These are phyloP conservation scores for Leptestheria dahalacensis DNA, from an alignment of 1,140 invertebrate species.

Conservation along the genomic window DNA sequence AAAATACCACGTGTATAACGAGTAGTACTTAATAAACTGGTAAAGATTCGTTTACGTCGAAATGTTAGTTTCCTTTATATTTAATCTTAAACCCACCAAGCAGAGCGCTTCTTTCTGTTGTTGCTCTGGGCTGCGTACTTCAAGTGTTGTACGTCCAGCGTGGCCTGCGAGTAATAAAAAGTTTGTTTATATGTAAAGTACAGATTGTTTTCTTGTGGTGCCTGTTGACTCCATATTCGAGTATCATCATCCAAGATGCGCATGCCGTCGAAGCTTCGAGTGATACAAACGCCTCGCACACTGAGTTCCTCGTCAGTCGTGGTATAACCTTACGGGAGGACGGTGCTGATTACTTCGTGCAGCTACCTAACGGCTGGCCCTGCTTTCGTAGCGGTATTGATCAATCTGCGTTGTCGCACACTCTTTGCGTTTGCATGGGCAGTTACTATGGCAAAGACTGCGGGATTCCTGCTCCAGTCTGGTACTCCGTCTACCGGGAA, in stretches of 20 bases:
- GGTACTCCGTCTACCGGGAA: slow-evolving; percentile 16
- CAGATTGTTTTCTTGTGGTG: not conserved
- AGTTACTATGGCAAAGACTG: slow-evolving; percentile 21
- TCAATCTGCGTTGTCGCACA: too few relatives aligned
- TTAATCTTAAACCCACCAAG: too few relatives aligned
- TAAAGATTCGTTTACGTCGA: too few relatives aligned
- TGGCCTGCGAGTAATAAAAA: too few relatives aligned
- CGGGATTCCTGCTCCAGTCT: slow-evolving; percentile 21
- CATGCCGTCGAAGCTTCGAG: not conserved
- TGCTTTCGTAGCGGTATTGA: not conserved
- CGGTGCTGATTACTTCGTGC: not conserved
- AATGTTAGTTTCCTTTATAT: too few relatives aligned
- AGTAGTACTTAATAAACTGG: too few relatives aligned
- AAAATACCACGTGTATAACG: too few relatives aligned
- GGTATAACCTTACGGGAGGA: not conserved
- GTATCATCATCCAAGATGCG: too few relatives aligned
- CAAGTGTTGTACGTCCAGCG: too few relatives aligned
- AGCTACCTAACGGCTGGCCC: not conserved
- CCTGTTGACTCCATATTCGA: not conserved
- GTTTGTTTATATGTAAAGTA: too few relatives aligned
- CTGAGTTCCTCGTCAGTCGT: not conserved
- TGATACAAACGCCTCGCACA: not conserved
- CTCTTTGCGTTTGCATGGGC: slow-evolving; percentile 17
- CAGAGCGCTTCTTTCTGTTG: too few relatives aligned
- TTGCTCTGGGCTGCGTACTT: too few relatives aligned